phyloP scores from a whole-genome alignment of 1,140 invertebrate genomes.

The Thalassaphorura encarpata region DNA sequence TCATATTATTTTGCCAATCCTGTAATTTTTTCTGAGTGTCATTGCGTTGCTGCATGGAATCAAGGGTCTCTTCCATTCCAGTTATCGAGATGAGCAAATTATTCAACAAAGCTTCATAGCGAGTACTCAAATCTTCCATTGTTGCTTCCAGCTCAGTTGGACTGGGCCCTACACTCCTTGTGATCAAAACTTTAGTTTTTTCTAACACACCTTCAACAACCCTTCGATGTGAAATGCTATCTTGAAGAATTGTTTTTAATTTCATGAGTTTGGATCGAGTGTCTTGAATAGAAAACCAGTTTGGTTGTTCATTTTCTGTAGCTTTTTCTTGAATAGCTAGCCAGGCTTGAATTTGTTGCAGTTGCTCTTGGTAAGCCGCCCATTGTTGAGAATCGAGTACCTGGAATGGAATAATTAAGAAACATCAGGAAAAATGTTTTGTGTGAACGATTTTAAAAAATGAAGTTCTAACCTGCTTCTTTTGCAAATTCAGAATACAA shows the following conservation, averaged over 20 bases:
- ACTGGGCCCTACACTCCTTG: constrained; percentile 41
- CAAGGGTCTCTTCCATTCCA: constrained; percentile 60
- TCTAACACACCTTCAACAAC: constrained; percentile 80
- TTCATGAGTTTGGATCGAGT: constrained; percentile 75
- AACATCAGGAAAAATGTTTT: too few relatives aligned
- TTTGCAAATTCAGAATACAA: constrained; percentile 66
- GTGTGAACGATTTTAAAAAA: too few relatives aligned
- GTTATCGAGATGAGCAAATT: constrained; percentile 51
- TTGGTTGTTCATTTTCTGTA: constrained; percentile 58
- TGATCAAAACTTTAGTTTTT: constrained; percentile 61
- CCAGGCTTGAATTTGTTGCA: constrained; percentile 74
- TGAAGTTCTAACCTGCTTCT: constrained; percentile 57
- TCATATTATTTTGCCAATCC: constrained; percentile 77
- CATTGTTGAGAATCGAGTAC: constrained; percentile 71
- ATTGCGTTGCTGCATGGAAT: constrained; percentile 69
- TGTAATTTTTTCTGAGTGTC: constrained; percentile 73
- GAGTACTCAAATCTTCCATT: constrained; percentile 54
- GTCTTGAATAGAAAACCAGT: constrained; percentile 67
- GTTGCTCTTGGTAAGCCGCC: constrained; percentile 71
- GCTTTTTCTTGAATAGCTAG: constrained; percentile 73
- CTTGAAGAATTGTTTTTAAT: constrained; percentile 73
- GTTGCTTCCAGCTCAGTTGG: constrained; percentile 51
- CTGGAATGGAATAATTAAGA: too few relatives aligned
- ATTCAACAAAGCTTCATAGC: constrained; percentile 60
- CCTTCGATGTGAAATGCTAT: constrained; percentile 78